phyloP scores from a whole-genome alignment of 2,113 vertebrate genomes.

The Mormoops blainvillei region DNA sequence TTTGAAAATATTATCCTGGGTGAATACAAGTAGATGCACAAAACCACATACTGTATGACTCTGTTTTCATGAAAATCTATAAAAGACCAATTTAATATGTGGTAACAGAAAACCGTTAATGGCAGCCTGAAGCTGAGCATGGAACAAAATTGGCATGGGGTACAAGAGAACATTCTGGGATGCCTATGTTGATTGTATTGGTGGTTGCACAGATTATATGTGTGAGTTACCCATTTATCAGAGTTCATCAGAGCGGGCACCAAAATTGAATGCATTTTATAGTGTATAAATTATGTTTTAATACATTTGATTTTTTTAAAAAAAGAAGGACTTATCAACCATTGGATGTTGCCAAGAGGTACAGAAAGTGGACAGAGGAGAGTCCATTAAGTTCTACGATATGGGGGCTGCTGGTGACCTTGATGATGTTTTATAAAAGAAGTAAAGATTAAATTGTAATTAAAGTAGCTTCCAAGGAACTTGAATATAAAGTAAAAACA shows the following conservation, averaged over 20 bases:
- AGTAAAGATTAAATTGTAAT: background rate
- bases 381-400: background rate
- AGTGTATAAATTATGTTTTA: background rate
- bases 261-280: background rate
- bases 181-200: background rate
- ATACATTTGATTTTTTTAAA: background rate
- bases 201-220: background rate
- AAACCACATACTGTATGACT: background rate
- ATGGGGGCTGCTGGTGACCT: background rate
- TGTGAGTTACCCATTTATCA: background rate
- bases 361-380: background rate
- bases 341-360: background rate
- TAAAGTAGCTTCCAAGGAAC: background rate
- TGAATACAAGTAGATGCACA: background rate
- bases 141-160: rapidly evolving
- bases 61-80: background rate
- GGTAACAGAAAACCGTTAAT: background rate
- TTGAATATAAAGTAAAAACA: background rate
- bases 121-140: background rate
- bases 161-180: background rate
- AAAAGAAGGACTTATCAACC: background rate
- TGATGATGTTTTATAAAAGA: background rate
- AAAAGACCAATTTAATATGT: background rate
- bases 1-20: background rate
- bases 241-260: background rate